Evolutionary conservation across 2,113 vertebrate genomes (phyloP).

Genomic region (Carassius auratus): DNA sequence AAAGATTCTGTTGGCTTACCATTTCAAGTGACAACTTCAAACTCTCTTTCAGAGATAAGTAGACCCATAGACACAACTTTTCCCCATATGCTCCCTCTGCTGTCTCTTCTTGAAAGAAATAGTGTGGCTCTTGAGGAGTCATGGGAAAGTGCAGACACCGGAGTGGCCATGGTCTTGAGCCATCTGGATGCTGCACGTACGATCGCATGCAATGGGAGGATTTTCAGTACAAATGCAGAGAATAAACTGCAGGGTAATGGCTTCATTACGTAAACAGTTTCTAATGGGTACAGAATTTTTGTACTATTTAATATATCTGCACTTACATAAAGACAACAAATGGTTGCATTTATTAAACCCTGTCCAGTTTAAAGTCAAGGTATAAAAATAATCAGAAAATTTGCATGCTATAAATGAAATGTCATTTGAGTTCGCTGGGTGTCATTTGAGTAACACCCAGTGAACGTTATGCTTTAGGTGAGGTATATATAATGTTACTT

Average conservation of each 20-base stretch:
- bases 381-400: background rate
- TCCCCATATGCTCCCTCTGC: constrained; percentile 88
- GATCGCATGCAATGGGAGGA: constrained; percentile 85
- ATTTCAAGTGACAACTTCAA: background rate
- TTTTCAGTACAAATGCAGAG: constrained; percentile 86
- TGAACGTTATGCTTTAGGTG: background rate
- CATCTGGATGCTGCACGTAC: constrained; percentile 88
- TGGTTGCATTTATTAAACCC: background rate
- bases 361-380: background rate
- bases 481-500: background rate
- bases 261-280: background rate
- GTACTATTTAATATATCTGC: background rate
- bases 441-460: background rate
- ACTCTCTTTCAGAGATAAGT: constrained; percentile 77
- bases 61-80: constrained; percentile 85
- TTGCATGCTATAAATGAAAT: background rate
- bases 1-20: background rate
- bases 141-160: constrained; percentile 82
- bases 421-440: background rate
- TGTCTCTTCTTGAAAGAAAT: constrained; percentile 86
- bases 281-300: background rate
- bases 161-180: constrained; percentile 88
- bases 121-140: constrained; percentile 78
- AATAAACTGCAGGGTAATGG: constrained; percentile 84
- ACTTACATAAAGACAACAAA: background rate